Conservation (phyloP, 2,888 invertebrate species). For the Tridacna crocea region DNA sequence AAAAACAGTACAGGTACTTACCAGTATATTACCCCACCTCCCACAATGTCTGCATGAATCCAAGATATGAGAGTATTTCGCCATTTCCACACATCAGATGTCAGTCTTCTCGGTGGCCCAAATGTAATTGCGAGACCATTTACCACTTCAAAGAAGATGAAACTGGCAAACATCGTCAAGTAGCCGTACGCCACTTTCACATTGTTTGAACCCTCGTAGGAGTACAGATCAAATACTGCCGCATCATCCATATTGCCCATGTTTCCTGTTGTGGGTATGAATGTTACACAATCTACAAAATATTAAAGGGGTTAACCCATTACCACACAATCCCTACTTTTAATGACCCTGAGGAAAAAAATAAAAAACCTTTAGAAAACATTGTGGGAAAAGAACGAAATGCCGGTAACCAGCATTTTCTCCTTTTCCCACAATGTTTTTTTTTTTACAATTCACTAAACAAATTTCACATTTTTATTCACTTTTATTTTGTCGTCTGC, state of each 20-base stretch:
- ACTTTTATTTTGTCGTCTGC: no score
- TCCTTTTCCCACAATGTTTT: no score
- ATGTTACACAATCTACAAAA: no score
- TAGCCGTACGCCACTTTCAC: slow-evolving; percentile 37
- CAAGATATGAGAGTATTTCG: slow-evolving; percentile 76
- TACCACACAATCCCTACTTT: no score
- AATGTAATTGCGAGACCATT: slow-evolving; percentile 24
- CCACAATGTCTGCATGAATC: slow-evolving; percentile 73
- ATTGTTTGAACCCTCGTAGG: slow-evolving; percentile 42
- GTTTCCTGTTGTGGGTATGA: not conserved
- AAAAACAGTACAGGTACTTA: slow-evolving; percentile 61
- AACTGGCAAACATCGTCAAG: not conserved
- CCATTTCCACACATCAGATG: slow-evolving; percentile 71
- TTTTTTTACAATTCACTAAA: no score
- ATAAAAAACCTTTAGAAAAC: no score
- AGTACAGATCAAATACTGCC: slow-evolving; percentile 38
- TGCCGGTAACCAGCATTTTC: no score
- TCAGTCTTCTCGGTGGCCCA: slow-evolving; percentile 58
- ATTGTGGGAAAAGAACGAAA: no score
- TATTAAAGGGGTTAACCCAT: no score
- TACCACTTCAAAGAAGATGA: slow-evolving; percentile 31
- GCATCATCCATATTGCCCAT: slow-evolving; percentile 13
- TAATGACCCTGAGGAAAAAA: no score
- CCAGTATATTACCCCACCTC: slow-evolving; percentile 73
- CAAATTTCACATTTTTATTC: no score